phyloP scores from a whole-genome alignment of 2,797 vertebrate genomes.

The Momotus momota region DNA sequence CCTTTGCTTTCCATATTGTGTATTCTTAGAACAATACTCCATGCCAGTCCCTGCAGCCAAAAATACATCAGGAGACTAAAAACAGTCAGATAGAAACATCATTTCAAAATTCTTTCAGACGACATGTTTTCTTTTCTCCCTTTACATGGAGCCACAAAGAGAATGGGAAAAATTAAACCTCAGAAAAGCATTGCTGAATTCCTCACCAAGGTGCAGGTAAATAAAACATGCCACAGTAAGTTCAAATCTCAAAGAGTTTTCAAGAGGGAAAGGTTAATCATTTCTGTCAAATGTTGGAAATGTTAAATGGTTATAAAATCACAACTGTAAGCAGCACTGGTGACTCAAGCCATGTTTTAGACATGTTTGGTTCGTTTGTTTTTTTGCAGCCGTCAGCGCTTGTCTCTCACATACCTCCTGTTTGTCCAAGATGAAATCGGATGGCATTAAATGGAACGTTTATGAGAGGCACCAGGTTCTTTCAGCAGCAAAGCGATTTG shows the following conservation, averaged over 20 bases:
- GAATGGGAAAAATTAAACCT: slow-evolving; percentile 61
- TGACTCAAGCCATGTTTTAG: not conserved
- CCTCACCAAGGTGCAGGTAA: slow-evolving; percentile 48
- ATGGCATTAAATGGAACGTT: not conserved
- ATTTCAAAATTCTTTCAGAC: slow-evolving; percentile 60
- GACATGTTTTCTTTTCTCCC: slow-evolving; percentile 16
- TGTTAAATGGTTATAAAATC: slow-evolving; percentile 59
- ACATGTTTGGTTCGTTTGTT: not conserved
- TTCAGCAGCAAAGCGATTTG: slow-evolving; percentile 18
- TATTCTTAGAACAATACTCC: slow-evolving; percentile 51
- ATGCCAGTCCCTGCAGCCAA: slow-evolving; percentile 52
- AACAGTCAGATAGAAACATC: slow-evolving; percentile 63
- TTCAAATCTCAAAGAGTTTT: slow-evolving; percentile 53
- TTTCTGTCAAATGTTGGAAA: slow-evolving; percentile 55
- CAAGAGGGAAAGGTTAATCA: slow-evolving; percentile 44
- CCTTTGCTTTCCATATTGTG: not conserved
- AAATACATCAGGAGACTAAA: slow-evolving; percentile 68
- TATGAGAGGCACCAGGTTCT: not conserved
- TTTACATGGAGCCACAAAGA: slow-evolving; percentile 32
- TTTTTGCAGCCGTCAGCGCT: not conserved
- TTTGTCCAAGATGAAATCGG: not conserved
- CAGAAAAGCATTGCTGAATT: slow-evolving; percentile 41
- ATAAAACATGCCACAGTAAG: slow-evolving; percentile 32
- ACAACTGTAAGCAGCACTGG: slow-evolving; percentile 27
- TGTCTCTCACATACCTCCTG: not conserved